Evolutionary conservation across 2,888 invertebrate genomes (phyloP), one percentile per base, ranked within the genome.

Genomic region (Byasa hedistus): DNA sequence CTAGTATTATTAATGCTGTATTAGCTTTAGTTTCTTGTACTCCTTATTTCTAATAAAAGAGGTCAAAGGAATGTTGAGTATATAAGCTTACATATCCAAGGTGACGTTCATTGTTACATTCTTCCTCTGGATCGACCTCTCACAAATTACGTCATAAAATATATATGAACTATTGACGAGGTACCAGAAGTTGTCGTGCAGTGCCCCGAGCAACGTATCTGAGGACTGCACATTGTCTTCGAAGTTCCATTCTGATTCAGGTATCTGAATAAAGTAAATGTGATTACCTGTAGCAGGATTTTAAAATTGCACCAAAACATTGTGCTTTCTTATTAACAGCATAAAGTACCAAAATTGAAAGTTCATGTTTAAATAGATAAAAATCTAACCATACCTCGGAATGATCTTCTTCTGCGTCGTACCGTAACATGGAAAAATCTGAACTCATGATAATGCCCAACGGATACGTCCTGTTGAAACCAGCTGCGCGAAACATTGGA

Each of bases 61-160:
- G 8, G 8, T 36, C 2, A 36, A 7, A 2, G 12, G 39, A 51
- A n/a, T 51, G n/a, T 21, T n/a, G 21, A 15, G 3, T 5, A 8
- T 15, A 58, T 52, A 24, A 55, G 17, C 60, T 67, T 52, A 64
- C 67, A 24, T 52, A 39, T 67, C 60, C 4, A 67, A 75, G 54
- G 70, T 75, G 3, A 91, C 75, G 7, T 75, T 72, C 73, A 91
- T 68, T 19, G 71, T 76, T 19, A 88, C 73, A 21, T 75, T 73
- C 55, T 71, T 79, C 27, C 85, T 69, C 17, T 76, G 71, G 5
- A 89, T 69, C 0, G 84, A 76, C 56, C 75, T 80, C 75, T 92
- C 92, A 71, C 92, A 92, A 68, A 90, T 82, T 22, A 91, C 85
- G 64, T 87, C 81, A 68, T 78, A 85, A 71, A 90, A 92, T 48